Evolutionary conservation across 1,140 invertebrate species (phyloP).

Genomic region (Drosophila tropicalis): DNA sequence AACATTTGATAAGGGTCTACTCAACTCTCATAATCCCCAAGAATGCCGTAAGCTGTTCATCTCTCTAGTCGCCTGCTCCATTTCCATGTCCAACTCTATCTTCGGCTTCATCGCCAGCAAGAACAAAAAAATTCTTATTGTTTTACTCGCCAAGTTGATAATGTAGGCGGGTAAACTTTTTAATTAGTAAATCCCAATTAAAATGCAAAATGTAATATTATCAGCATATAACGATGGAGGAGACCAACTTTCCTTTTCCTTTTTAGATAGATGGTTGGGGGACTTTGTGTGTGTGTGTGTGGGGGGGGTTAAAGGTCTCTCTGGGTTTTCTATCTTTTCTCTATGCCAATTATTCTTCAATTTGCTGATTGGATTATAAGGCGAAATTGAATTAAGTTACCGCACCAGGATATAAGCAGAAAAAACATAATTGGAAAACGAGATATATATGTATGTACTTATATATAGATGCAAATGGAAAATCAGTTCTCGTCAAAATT

Average conservation of each 20-base stretch:
- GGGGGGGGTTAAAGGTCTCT: background rate
- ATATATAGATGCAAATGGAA: slow-evolving; percentile 4
- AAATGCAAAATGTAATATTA: slow-evolving; percentile 72
- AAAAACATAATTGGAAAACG: slow-evolving; percentile 15
- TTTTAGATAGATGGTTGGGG: background rate
- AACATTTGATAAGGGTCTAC: slow-evolving; percentile 36
- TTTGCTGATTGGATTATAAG: slow-evolving; percentile 76
- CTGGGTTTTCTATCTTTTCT: slow-evolving; percentile 14
- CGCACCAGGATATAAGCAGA: slow-evolving; percentile 55
- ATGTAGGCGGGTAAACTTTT: slow-evolving; percentile 54
- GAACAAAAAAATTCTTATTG: slow-evolving; percentile 25
- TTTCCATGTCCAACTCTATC: background rate
- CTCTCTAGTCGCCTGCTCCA: too few species aligned
- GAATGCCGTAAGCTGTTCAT: slow-evolving; percentile 16
- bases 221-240: slow-evolving; percentile 36
- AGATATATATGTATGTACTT: background rate
- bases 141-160: slow-evolving; percentile 29
- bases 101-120: background rate
- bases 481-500: slow-evolving; percentile 58
- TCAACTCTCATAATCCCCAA: slow-evolving; percentile 13
- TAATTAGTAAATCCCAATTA: slow-evolving; percentile 78
- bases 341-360: slow-evolving; percentile 65
- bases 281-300: too few species aligned
- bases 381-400: slow-evolving; percentile 75
- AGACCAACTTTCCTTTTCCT: background rate